Evolutionary conservation across 1,140 invertebrate species (phyloP).

Genomic region (Agraylea sexmaculata): DNA sequence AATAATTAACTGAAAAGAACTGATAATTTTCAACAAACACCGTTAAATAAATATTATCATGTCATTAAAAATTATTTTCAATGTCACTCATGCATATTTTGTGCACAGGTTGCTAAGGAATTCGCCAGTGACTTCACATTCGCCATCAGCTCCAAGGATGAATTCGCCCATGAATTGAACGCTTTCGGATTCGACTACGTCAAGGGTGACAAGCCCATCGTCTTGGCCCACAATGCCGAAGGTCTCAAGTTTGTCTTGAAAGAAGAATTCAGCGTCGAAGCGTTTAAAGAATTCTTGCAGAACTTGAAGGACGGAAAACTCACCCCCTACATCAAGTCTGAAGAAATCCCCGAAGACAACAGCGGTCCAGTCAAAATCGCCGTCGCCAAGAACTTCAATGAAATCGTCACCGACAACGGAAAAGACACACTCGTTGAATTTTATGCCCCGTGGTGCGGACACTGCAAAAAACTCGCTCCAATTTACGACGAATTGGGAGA

Average conservation of each 20-base stretch:
- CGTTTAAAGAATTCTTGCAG: conserved; percentile 78
- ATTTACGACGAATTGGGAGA: conserved; percentile 89
- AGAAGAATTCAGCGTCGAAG: conserved; percentile 85
- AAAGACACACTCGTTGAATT: conserved; percentile 96
- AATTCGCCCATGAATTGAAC: conserved; percentile 87
- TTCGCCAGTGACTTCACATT: conserved; percentile 69
- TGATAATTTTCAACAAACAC: neutral
- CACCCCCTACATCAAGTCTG: conserved; percentile 92
- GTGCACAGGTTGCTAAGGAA: conserved; percentile 71
- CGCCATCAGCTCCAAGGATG: conserved; percentile 83
- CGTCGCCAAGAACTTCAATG: conserved; percentile 95
- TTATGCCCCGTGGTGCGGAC: conserved; percentile 98
- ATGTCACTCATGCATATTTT: conserved; percentile 5
- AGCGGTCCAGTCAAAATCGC: conserved; percentile 79
- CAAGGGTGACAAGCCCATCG: conserved; percentile 80
- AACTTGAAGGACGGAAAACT: conserved; percentile 73
- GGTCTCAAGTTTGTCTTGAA: conserved; percentile 86
- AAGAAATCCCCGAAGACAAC: conserved; percentile 80
- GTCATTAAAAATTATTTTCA: neutral
- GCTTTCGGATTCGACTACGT: conserved; percentile 86
- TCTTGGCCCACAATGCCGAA: conserved; percentile 68
- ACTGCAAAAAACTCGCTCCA: conserved; percentile 93
- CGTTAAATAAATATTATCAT: neutral
- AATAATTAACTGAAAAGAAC: conserved; percentile 4
- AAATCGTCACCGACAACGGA: conserved; percentile 80